A percentile compares a stretch with the other conserved stretches of the same genome.
These are phyloP conservation scores for Paratrypauchen microcephalus DNA, from an alignment of 2,797 vertebrate genomes.

Conservation along the genomic window DNA sequence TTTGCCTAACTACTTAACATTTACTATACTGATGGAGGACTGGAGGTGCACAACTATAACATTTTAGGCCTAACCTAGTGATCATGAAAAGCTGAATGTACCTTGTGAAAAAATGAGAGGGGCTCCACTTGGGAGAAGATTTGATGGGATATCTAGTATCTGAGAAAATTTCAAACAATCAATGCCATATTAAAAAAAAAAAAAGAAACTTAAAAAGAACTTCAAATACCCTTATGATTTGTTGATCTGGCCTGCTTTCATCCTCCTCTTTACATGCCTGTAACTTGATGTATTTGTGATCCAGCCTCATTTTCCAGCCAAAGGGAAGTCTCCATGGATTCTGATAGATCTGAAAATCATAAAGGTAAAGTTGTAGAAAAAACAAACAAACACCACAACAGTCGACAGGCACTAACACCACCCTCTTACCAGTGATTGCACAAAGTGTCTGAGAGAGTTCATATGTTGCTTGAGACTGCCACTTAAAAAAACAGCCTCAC, in stretches of 20 bases:
- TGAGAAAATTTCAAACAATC: conserved; percentile 19
- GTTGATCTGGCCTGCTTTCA: not conserved
- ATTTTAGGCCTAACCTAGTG: not conserved
- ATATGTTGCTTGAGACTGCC: conserved; percentile 20
- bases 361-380: not conserved
- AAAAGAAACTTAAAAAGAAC: not conserved
- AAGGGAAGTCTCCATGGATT: conserved; percentile 63
- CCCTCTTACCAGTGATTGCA: conserved; percentile 52
- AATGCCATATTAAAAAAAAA: not conserved
- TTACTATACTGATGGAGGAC: not conserved
- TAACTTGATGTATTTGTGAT: not conserved
- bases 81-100: conserved; percentile 8
- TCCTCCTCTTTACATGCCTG: conserved; percentile 40
- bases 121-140: not conserved
- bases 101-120: conserved; percentile 15
- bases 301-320: conserved; percentile 38
- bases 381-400: not conserved
- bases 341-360: conserved; percentile 43
- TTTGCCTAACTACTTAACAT: not conserved
- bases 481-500: conserved; percentile 30
- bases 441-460: conserved; percentile 43
- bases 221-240: conserved; percentile 48
- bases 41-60: not conserved
- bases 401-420: not conserved
- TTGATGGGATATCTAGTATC: conserved; percentile 55